phyloP scores from a whole-genome alignment of 2,888 invertebrate species.

The Panzeria rudis region DNA sequence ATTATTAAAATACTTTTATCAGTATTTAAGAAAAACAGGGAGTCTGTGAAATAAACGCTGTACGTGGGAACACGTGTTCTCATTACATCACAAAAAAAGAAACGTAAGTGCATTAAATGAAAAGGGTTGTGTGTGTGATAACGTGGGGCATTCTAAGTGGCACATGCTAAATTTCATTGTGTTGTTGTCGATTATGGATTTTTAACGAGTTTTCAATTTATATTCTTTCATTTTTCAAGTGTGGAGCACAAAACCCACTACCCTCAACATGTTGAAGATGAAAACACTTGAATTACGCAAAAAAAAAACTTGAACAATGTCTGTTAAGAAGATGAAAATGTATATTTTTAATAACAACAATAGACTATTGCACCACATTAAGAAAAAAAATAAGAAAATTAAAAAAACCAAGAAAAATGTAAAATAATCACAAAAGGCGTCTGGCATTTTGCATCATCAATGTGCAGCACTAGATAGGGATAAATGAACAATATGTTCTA shows the following conservation, averaged over 20 bases:
- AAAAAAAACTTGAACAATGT: slow-evolving; percentile 8
- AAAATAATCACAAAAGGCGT: slow-evolving; percentile 57
- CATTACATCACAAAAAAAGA: slow-evolving; percentile 3
- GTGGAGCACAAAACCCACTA: slow-evolving; percentile 41
- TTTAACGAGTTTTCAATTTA: slow-evolving; percentile 84
- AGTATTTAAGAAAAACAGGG: slow-evolving; percentile 26
- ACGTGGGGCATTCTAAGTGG: slow-evolving; percentile 64
- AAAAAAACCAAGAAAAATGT: slow-evolving; percentile 9
- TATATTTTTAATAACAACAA: slow-evolving; percentile 40
- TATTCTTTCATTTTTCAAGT: slow-evolving; percentile 73
- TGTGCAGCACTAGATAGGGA: slow-evolving; percentile 58
- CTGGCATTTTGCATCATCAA: slow-evolving; percentile 68
- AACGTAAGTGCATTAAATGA: slow-evolving; percentile 9
- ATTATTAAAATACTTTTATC: slow-evolving; percentile 70
- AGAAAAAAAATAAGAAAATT: slow-evolving; percentile 26
- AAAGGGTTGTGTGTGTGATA: slow-evolving; percentile 48
- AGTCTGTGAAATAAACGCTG: slow-evolving; percentile 31
- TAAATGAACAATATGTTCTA: slow-evolving; percentile 26
- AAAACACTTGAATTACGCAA: slow-evolving; percentile 75
- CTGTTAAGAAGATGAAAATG: slow-evolving; percentile 52
- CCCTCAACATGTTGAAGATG: slow-evolving; percentile 64
- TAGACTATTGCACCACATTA: slow-evolving; percentile 66
- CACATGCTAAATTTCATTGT: slow-evolving; percentile 72
- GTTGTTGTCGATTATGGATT: slow-evolving; percentile 81
- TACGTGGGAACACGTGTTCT: slow-evolving; percentile 61